Conservation (phyloP, 2,888 invertebrate species). For the Abscondita cerata region DNA sequence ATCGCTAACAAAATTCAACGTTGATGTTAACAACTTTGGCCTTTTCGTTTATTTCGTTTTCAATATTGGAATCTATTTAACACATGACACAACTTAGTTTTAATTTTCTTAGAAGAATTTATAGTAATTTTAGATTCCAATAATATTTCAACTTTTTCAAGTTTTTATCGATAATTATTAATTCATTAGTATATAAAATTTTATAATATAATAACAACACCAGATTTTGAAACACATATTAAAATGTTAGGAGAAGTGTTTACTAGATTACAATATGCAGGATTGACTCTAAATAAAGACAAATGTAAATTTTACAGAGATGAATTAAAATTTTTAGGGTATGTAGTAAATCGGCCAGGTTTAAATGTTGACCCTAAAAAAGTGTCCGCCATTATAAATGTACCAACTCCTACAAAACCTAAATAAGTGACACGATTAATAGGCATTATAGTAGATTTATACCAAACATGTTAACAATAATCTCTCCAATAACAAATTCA, state of each 20-base stretch:
- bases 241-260: slow-evolving; percentile 28
- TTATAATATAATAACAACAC: too few relatives aligned
- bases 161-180: too few relatives aligned
- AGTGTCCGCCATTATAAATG: slow-evolving; percentile 13
- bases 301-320: slow-evolving; percentile 41
- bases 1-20: too few relatives aligned
- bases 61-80: too few relatives aligned
- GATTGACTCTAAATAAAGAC: slow-evolving; percentile 35
- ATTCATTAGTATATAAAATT: too few relatives aligned
- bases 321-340: slow-evolving; percentile 37
- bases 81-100: too few relatives aligned
- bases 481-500: slow-evolving; percentile 17
- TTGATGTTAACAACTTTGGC: too few relatives aligned
- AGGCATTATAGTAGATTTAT: slow-evolving; percentile 32
- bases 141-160: too few relatives aligned
- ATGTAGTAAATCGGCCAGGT: slow-evolving; percentile 42
- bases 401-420: slow-evolving; percentile 32
- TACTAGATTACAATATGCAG: slow-evolving; percentile 29
- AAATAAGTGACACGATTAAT: slow-evolving; percentile 16
- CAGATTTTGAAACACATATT: slow-evolving; percentile 24
- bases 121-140: too few relatives aligned
- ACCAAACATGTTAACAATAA: slow-evolving; percentile 22
- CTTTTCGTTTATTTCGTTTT: too few relatives aligned
- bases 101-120: too few relatives aligned
- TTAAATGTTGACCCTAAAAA: slow-evolving; percentile 38